Conservation (phyloP, 2,113 vertebrate species). For the Myanophis thanlyinensis region DNA sequence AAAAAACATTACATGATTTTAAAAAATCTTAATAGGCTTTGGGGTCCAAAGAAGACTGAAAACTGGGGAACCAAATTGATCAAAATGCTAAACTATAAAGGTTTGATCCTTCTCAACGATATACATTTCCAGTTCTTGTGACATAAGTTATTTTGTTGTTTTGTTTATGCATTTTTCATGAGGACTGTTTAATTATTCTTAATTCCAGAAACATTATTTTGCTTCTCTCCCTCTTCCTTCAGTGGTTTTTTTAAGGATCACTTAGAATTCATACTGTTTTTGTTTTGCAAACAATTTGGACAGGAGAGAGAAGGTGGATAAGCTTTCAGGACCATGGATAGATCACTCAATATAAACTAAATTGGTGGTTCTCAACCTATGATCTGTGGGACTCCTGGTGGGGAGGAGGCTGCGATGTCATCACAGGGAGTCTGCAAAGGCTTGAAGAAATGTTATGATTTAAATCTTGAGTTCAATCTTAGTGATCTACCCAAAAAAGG, state of each 20-base stretch:
- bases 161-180: background rate
- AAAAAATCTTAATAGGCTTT: background rate
- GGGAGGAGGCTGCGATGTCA: background rate
- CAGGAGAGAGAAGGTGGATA: background rate
- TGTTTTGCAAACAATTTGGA: background rate
- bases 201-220: background rate
- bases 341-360: background rate
- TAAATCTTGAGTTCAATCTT: background rate
- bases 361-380: background rate
- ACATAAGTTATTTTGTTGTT: background rate
- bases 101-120: background rate
- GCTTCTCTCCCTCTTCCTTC: background rate
- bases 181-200: background rate
- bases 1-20: background rate
- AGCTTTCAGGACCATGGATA: background rate
- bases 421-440: background rate
- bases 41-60: background rate
- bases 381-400: too few relatives aligned
- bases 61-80: background rate
- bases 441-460: background rate
- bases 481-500: background rate
- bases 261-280: background rate
- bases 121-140: background rate
- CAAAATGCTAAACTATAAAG: background rate
- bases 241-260: background rate